phyloP scores from a whole-genome alignment of 1,140 invertebrate species.

The Lanistes nyassanus region DNA sequence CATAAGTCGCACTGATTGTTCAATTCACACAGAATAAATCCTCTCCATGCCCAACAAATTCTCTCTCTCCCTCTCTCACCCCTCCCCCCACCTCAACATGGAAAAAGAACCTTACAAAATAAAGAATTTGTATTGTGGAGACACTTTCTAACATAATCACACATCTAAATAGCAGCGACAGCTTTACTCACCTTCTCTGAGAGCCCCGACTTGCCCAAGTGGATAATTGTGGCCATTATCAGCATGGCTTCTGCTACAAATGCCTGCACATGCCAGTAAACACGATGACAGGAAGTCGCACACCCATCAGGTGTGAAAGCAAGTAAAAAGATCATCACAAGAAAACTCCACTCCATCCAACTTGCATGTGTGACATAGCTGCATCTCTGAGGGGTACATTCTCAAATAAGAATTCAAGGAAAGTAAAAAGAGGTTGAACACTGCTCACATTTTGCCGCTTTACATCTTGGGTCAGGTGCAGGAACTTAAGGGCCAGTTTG shows the following conservation, averaged over 20 bases:
- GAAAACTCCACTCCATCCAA: too few relatives aligned
- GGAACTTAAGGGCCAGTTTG: slow-evolving; percentile 87
- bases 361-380: too few relatives aligned
- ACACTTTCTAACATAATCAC: too few relatives aligned
- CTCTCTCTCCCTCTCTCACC: too few relatives aligned
- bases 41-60: too few relatives aligned
- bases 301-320: neutral
- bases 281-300: slow-evolving; percentile 11
- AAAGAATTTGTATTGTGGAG: too few relatives aligned
- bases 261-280: slow-evolving; percentile 55
- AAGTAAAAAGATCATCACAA: neutral
- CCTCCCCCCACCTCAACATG: too few relatives aligned
- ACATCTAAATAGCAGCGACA: too few relatives aligned
- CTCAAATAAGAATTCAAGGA: neutral
- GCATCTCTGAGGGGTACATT: neutral
- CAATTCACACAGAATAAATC: too few relatives aligned
- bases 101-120: too few relatives aligned
- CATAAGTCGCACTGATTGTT: too few relatives aligned
- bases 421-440: neutral
- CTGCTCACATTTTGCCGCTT: slow-evolving; percentile 65
- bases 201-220: slow-evolving; percentile 81
- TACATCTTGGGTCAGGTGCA: slow-evolving; percentile 56
- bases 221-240: slow-evolving; percentile 86
- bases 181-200: slow-evolving; percentile 64
- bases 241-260: slow-evolving; percentile 88